Evolutionary conservation across 2,888 invertebrate genomes (phyloP).

Genomic region (Andrena chrysosceles): DNA sequence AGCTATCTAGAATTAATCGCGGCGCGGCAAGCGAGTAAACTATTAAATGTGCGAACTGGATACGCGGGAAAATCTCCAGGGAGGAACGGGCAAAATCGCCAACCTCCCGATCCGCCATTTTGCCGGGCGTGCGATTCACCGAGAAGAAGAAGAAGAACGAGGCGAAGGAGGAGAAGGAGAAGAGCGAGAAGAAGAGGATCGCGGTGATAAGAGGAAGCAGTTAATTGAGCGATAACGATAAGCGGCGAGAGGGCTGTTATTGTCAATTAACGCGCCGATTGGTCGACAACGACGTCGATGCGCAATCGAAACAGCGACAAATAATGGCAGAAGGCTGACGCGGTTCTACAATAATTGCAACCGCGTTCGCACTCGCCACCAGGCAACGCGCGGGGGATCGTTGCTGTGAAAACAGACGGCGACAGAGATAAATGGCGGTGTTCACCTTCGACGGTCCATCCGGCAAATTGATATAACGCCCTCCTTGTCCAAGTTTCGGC

Average conservation of each 20-base stretch:
- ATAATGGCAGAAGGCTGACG: conserved; percentile 42
- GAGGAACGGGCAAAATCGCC: background rate
- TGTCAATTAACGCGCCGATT: conserved; percentile 54
- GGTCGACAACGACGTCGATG: conserved; percentile 58
- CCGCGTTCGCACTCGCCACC: too few relatives aligned
- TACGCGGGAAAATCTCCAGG: too few relatives aligned
- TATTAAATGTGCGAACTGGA: background rate
- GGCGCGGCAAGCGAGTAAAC: background rate
- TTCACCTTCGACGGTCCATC: too few relatives aligned
- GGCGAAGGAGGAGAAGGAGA: conserved; percentile 1
- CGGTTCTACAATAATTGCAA: background rate
- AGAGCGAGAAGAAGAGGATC: conserved; percentile 22
- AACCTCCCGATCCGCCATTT: conserved; percentile 62
- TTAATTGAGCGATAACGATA: conserved; percentile 60
- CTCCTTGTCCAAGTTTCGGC: too few relatives aligned
- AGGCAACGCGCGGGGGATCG: too few relatives aligned
- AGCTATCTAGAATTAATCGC: too few relatives aligned
- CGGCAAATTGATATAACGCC: too few relatives aligned
- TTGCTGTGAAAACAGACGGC: too few relatives aligned
- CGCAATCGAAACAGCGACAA: conserved; percentile 54
- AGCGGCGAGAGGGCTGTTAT: conserved; percentile 58
- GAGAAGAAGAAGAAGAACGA: conserved; percentile 1
- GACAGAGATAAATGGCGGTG: too few relatives aligned
- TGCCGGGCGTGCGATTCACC: conserved; percentile 63
- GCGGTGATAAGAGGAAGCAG: conserved; percentile 44